Evolutionary conservation across 2,113 vertebrate genomes (phyloP).

Genomic region (Bufo gargarizans): DNA sequence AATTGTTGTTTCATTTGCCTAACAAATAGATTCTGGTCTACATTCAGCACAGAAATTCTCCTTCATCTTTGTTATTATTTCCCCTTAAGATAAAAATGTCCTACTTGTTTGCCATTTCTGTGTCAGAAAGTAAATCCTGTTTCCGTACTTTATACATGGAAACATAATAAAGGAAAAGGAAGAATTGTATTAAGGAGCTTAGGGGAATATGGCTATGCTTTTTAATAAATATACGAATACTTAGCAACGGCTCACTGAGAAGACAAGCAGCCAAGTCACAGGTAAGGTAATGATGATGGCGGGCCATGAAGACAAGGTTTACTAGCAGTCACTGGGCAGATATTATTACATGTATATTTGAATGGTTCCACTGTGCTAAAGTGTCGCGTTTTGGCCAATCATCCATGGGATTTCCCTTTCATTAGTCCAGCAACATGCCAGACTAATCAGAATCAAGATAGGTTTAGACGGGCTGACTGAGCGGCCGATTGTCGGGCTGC

Average conservation of each 20-base stretch:
- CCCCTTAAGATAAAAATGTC: constrained; percentile 5
- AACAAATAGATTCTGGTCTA: constrained; percentile 73
- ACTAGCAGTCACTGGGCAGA: neutral
- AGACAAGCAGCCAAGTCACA: neutral
- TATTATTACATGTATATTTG: too few relatives aligned
- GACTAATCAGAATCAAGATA: too few relatives aligned
- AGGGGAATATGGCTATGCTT: neutral
- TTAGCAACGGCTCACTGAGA: neutral
- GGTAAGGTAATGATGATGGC: neutral
- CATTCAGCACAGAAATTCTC: constrained; percentile 64
- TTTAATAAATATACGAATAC: neutral
- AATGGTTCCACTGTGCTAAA: too few relatives aligned
- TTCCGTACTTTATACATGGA: constrained; percentile 1
- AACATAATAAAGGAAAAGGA: neutral
- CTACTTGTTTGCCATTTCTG: constrained; percentile 18
- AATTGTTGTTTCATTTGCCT: constrained; percentile 68
- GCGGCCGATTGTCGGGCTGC: too few relatives aligned
- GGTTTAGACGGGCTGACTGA: too few relatives aligned
- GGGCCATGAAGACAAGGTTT: neutral
- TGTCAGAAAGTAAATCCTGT: constrained; percentile 7
- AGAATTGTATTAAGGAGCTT: neutral
- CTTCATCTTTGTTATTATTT: constrained; percentile 40
- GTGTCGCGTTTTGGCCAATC: too few relatives aligned
- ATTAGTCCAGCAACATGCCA: too few relatives aligned
- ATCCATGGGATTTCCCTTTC: too few relatives aligned